Percentiles rank a stretch among this genome's conserved stretches.
Conservation (phyloP, 2,888 invertebrate genomes). For the Galerucella pusilla region DNA sequence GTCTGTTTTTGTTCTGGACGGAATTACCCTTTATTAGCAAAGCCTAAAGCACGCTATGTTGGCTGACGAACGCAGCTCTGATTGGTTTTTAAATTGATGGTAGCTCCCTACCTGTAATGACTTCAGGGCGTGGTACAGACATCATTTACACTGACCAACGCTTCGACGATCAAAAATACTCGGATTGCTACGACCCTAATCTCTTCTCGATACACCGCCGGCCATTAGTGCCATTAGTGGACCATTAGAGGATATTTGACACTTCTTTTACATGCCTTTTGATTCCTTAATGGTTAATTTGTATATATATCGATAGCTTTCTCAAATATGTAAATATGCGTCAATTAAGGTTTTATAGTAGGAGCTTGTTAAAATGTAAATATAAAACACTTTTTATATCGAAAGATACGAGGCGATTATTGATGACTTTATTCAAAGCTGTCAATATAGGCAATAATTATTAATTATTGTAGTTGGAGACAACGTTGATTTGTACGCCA, state of each 20-base stretch:
- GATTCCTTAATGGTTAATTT: conserved; percentile 49
- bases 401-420: too few species aligned
- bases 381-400: not conserved
- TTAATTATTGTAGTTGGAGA: too few species aligned
- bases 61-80: conserved; percentile 62
- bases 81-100: conserved; percentile 66
- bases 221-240: conserved; percentile 60
- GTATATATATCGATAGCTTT: conserved; percentile 36
- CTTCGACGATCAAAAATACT: conserved; percentile 59
- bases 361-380: not conserved
- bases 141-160: conserved; percentile 66
- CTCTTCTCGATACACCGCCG: conserved; percentile 62
- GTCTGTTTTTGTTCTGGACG: conserved; percentile 60
- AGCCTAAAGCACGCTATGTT: conserved; percentile 56
- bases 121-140: conserved; percentile 63
- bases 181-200: conserved; percentile 58
- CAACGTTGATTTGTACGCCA: too few species aligned
- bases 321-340: conserved; percentile 10
- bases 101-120: conserved; percentile 65
- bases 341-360: not conserved
- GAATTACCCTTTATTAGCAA: conserved; percentile 60
- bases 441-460: too few species aligned
- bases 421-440: too few species aligned
- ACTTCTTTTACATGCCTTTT: conserved; percentile 53
- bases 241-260: conserved; percentile 56